Conservation (phyloP, 2,797 vertebrate genomes). For the Luscinia megarhynchos region DNA sequence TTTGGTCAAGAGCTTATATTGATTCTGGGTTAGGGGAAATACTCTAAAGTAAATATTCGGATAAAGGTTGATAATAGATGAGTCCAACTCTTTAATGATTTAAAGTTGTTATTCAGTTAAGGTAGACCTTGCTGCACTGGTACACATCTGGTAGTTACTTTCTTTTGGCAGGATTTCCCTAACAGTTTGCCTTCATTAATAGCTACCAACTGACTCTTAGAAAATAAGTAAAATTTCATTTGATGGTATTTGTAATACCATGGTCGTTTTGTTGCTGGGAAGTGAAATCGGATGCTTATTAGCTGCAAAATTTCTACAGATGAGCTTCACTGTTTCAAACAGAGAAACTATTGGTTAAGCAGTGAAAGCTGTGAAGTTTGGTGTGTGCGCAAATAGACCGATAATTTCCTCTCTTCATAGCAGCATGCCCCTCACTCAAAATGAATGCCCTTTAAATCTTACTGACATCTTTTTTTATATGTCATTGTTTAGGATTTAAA, state of each 20-base stretch:
- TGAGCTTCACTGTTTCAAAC: neutral
- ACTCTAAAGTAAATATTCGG: neutral
- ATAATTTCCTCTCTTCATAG: neutral
- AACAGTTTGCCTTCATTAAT: conserved; percentile 42
- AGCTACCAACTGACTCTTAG: conserved; percentile 39
- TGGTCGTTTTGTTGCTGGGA: neutral
- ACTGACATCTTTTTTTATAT: neutral
- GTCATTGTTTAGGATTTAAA: neutral
- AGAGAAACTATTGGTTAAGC: neutral
- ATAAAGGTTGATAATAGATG: neutral
- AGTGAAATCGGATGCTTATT: conserved; percentile 45
- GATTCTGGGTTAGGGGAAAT: neutral
- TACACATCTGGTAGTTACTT: conserved; percentile 43
- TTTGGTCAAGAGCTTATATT: neutral
- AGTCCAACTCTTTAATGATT: neutral
- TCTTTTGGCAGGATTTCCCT: conserved; percentile 8
- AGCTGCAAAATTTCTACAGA: neutral
- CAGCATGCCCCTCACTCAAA: neutral
- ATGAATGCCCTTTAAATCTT: neutral
- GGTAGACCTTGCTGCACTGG: conserved; percentile 2
- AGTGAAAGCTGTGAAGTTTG: neutral
- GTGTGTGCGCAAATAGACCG: neutral
- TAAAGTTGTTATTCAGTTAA: neutral
- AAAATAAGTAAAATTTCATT: conserved; percentile 49
- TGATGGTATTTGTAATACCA: neutral